A percentile compares a stretch with the other conserved stretches of the same genome.
phyloP scores from a whole-genome alignment of 1,140 invertebrate species.

The Drosophila orena region DNA sequence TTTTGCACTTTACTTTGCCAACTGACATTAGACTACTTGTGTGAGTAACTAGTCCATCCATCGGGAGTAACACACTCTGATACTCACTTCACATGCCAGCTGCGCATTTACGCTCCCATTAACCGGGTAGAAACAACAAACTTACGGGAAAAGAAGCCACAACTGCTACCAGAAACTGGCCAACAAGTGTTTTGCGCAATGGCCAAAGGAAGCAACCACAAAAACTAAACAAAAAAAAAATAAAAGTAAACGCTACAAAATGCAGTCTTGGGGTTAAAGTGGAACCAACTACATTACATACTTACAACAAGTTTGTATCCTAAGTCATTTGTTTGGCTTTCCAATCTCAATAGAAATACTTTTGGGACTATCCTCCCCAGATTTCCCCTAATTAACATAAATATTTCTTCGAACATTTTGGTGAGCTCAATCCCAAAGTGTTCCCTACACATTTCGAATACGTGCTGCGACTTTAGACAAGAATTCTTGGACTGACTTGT shows the following conservation, averaged over 20 bases:
- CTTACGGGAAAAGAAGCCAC: conserved; percentile 23
- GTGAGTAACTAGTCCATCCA: conserved; percentile 28
- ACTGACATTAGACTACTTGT: conserved; percentile 65
- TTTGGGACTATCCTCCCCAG: conserved; percentile 5
- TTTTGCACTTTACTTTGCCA: conserved; percentile 73
- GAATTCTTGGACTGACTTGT: conserved; percentile 45
- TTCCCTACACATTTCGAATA: conserved; percentile 64
- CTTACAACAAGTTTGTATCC: conserved; percentile 45
- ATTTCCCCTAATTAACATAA: conserved; percentile 70
- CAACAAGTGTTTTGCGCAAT: conserved; percentile 74
- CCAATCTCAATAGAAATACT: conserved; percentile 20
- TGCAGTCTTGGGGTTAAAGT: conserved; percentile 39
- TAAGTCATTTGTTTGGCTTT: conserved; percentile 53
- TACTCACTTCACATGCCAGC: conserved; percentile 75
- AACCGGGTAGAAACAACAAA: conserved; percentile 69
- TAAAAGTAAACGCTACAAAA: conserved; percentile 31
- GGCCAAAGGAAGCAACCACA: conserved; percentile 55
- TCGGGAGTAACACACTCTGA: conserved; percentile 42
- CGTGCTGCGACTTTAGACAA: conserved; percentile 59
- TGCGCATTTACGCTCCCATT: conserved; percentile 81
- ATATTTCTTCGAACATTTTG: conserved; percentile 62
- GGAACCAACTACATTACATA: background rate
- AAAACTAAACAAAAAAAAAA: conserved; percentile 47
- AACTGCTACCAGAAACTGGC: conserved; percentile 30
- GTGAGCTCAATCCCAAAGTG: conserved; percentile 40